Evolutionary conservation across 2,888 invertebrate genomes (phyloP).

Genomic region (Dasysyrphus tricinctus): DNA sequence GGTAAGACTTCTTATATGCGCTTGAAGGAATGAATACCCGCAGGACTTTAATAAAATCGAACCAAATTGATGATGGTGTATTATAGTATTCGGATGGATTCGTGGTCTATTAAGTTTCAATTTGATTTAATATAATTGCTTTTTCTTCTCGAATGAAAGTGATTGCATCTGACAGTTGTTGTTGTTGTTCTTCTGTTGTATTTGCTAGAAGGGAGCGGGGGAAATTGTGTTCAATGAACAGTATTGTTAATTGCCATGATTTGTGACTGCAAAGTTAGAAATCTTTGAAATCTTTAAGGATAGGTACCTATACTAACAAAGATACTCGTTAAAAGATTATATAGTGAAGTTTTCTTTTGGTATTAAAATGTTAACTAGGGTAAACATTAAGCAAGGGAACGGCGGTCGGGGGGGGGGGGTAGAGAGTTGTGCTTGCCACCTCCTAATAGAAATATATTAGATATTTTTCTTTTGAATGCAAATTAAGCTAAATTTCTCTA

Average conservation of each 20-base stretch:
- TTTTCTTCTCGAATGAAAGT: conserved; percentile 43
- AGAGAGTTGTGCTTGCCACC: too few relatives aligned
- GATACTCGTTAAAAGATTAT: too few relatives aligned
- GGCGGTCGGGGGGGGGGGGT: too few relatives aligned
- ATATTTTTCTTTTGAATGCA: too few relatives aligned
- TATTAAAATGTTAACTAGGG: too few relatives aligned
- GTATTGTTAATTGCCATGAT: not conserved
- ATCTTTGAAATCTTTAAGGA: not conserved
- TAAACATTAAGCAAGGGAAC: too few relatives aligned
- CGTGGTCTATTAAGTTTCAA: conserved; percentile 45
- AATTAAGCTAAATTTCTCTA: too few relatives aligned
- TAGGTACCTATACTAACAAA: too few relatives aligned
- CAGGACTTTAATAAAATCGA: conserved; percentile 8
- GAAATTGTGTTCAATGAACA: not conserved
- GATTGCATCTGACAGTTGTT: conserved; percentile 50
- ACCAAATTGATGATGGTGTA: not conserved
- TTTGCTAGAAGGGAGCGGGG: not conserved
- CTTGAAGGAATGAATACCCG: conserved; percentile 11
- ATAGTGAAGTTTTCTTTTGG: too few relatives aligned
- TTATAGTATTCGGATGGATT: conserved; percentile 2
- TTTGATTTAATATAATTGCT: conserved; percentile 62
- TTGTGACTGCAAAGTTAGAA: not conserved
- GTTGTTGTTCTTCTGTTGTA: conserved; percentile 31
- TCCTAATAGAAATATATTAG: too few relatives aligned
- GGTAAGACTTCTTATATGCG: not conserved